Evolutionary conservation across 92 coral and sea anemone genomes (phyloP).

Genomic region (Parazoanthus atlanticus): DNA sequence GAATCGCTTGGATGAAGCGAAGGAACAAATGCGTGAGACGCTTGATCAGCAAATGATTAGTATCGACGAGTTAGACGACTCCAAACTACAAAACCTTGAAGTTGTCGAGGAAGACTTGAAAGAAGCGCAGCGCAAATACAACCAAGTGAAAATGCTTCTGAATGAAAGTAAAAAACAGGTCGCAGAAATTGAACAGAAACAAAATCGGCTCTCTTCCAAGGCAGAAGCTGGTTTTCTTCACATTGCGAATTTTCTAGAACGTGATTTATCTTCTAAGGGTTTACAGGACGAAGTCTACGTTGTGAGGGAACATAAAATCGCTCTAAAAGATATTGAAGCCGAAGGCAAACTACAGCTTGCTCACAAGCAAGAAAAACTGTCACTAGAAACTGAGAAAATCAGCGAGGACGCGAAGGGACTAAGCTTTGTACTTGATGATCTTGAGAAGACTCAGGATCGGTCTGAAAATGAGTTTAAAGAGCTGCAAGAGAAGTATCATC

Average conservation of each 20-base stretch:
- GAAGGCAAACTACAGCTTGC: constrained; percentile 85
- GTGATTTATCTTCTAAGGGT: constrained; percentile 62
- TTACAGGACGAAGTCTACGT: constrained; percentile 66
- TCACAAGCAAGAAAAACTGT: constrained; percentile 67
- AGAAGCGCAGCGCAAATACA: constrained; percentile 76
- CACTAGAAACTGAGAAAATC: constrained; percentile 60
- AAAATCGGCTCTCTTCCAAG: constrained; percentile 60
- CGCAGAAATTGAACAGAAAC: constrained; percentile 66
- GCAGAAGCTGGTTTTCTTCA: constrained; percentile 68
- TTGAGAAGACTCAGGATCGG: constrained; percentile 78
- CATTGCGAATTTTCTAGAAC: constrained; percentile 70
- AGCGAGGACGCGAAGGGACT: constrained; percentile 58
- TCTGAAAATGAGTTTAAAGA: constrained; percentile 84
- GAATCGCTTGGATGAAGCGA: constrained; percentile 52
- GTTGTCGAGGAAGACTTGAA: constrained; percentile 76
- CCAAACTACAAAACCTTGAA: constrained; percentile 63
- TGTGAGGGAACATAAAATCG: constrained; percentile 70
- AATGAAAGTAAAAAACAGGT: constrained; percentile 67
- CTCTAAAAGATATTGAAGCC: constrained; percentile 80
- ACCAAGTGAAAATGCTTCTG: constrained; percentile 72
- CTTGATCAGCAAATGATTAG: constrained; percentile 68
- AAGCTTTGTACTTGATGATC: constrained; percentile 71
- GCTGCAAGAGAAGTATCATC: constrained; percentile 73
- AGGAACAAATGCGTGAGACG: constrained; percentile 62
- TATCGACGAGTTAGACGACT: constrained; percentile 74